Conservation (phyloP, 2,797 vertebrate species). For the Scyliorhinus canicula region DNA sequence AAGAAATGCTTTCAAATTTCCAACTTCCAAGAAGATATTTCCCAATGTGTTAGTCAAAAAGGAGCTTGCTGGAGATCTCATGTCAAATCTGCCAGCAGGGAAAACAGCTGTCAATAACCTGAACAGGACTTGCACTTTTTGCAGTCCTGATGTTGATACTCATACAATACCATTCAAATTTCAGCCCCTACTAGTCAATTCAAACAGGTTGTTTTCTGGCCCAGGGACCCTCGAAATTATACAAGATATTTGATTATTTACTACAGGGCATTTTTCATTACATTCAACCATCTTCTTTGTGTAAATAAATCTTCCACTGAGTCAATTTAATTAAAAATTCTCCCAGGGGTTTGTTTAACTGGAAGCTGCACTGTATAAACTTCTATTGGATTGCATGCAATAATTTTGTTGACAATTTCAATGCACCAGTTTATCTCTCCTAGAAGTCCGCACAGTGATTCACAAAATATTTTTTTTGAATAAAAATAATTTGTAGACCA, state of each 20-base stretch:
- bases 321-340: neutral
- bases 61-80: neutral
- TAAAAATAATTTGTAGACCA: neutral
- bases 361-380: neutral
- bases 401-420: neutral
- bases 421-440: neutral
- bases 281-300: neutral
- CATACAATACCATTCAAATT: neutral
- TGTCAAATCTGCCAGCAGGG: neutral
- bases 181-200: neutral
- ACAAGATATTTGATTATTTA: neutral
- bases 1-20: constrained; percentile 11
- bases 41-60: neutral
- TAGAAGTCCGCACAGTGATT: neutral
- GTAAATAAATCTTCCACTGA: neutral
- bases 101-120: neutral
- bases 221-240: neutral
- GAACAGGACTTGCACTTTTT: neutral
- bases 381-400: neutral
- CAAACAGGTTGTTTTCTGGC: neutral
- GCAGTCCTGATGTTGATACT: neutral
- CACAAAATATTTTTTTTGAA: neutral
- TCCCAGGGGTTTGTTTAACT: neutral
- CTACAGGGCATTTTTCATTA: neutral
- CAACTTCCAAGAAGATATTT: neutral